A percentile compares a stretch with the other conserved stretches of the same genome.
phyloP scores from a whole-genome alignment of 1,140 invertebrate species.

The Tetranychus cinnabarinus region DNA sequence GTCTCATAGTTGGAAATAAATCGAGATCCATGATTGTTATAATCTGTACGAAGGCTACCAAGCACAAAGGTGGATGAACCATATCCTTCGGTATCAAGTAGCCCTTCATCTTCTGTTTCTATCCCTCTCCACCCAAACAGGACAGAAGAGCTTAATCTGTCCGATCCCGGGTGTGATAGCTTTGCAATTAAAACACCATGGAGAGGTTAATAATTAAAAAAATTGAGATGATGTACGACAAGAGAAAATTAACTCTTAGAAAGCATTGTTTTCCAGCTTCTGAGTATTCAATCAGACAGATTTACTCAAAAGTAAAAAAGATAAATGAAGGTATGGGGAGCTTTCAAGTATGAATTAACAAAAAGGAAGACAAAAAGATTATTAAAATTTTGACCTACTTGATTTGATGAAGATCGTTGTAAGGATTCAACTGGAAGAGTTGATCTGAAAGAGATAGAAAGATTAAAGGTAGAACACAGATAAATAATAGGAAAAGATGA shows the following conservation, averaged over 20 bases:
- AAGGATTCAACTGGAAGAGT: neutral
- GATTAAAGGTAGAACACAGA: neutral
- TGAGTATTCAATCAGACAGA: too few species aligned
- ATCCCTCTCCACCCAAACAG: slow-evolving; percentile 4
- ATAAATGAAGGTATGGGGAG: too few species aligned
- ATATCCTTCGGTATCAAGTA: too few species aligned
- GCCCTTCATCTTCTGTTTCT: neutral
- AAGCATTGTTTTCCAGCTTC: too few species aligned
- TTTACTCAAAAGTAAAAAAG: too few species aligned
- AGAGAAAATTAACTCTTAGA: too few species aligned
- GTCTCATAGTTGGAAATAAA: neutral
- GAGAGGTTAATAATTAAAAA: too few species aligned
- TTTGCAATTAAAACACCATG: neutral
- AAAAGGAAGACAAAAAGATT: too few species aligned
- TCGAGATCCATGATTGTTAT: neutral
- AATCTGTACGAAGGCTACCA: neutral
- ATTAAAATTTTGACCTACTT: neutral
- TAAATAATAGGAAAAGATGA: neutral
- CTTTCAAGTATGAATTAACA: too few species aligned
- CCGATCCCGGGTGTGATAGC: slow-evolving; percentile 4
- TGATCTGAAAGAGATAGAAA: neutral
- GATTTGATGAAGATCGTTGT: neutral
- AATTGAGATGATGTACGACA: too few species aligned
- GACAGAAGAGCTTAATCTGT: slow-evolving; percentile 2
- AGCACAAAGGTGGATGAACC: neutral